Percentiles rank a stretch among this genome's conserved stretches.
These are phyloP conservation scores for Saguinus midas DNA, from an alignment of 2,113 vertebrate species.

Conservation along the genomic window DNA sequence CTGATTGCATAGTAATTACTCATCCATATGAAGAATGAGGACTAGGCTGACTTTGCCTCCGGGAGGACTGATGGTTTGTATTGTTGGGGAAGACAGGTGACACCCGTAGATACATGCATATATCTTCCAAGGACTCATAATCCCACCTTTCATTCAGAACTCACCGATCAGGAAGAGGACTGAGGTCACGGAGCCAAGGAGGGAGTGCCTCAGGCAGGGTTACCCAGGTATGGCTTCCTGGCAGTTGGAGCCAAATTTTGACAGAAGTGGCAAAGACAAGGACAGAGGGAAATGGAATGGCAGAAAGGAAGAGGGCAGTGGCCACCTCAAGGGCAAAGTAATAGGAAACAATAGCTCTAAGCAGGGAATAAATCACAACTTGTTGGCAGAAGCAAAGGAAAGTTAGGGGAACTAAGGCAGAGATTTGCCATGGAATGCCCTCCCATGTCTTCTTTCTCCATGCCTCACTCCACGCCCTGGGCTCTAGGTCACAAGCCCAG, in stretches of 20 bases:
- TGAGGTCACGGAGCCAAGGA: neutral
- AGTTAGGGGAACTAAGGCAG: neutral
- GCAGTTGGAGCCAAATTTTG: neutral
- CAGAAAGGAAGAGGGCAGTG: neutral
- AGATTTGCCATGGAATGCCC: neutral
- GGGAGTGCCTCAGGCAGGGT: neutral
- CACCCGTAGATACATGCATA: neutral
- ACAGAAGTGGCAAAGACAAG: neutral
- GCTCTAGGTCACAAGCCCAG: neutral
- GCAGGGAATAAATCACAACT: neutral
- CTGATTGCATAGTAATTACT: slow-evolving; percentile 97
- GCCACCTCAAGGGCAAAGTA: neutral
- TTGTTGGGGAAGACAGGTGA: neutral
- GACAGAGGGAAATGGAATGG: neutral
- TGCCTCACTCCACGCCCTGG: neutral
- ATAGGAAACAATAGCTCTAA: neutral
- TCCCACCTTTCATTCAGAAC: neutral
- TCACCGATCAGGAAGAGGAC: neutral
- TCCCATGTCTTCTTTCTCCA: neutral
- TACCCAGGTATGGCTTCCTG: neutral
- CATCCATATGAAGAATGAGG: slow-evolving; percentile 95
- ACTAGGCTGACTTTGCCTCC: neutral
- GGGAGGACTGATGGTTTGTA: neutral
- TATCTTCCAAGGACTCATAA: neutral
- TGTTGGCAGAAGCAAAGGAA: neutral